Conservation (phyloP, 2,113 vertebrate genomes). For the Micromys minutus region DNA sequence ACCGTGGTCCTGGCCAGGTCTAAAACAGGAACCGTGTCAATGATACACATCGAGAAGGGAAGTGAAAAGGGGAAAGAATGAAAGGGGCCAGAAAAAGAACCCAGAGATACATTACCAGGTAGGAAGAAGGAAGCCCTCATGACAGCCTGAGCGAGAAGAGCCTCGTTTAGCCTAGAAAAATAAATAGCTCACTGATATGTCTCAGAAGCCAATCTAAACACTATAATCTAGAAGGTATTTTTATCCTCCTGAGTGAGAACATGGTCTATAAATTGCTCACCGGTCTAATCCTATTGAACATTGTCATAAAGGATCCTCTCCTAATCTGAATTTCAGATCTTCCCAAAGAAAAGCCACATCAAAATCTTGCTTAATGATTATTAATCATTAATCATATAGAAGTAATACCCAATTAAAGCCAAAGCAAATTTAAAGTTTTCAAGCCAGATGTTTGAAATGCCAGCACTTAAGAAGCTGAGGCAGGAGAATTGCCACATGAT, state of each 20-base stretch:
- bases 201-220: background rate
- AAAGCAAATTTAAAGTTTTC: background rate
- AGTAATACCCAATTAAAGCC: slow-evolving; percentile 33
- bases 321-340: slow-evolving; percentile 38
- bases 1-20: background rate
- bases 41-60: background rate
- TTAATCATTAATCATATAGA: background rate
- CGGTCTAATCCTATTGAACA: background rate
- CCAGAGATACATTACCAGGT: background rate
- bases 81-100: background rate
- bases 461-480: background rate
- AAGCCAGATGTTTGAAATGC: background rate
- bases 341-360: slow-evolving; percentile 20
- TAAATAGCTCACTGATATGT: background rate
- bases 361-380: slow-evolving; percentile 1
- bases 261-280: slow-evolving; percentile 4
- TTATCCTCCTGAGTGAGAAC: slow-evolving; percentile 37
- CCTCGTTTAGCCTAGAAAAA: slow-evolving; percentile 25
- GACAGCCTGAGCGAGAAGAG: background rate
- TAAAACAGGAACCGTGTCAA: background rate
- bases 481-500: background rate
- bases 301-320: slow-evolving; percentile 1
- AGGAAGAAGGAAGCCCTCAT: background rate
- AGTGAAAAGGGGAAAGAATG: background rate
- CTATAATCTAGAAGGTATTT: background rate